These are phyloP conservation scores for Pseudoatta argentina DNA, from an alignment of 1,140 invertebrate genomes.

Conservation along the genomic window DNA sequence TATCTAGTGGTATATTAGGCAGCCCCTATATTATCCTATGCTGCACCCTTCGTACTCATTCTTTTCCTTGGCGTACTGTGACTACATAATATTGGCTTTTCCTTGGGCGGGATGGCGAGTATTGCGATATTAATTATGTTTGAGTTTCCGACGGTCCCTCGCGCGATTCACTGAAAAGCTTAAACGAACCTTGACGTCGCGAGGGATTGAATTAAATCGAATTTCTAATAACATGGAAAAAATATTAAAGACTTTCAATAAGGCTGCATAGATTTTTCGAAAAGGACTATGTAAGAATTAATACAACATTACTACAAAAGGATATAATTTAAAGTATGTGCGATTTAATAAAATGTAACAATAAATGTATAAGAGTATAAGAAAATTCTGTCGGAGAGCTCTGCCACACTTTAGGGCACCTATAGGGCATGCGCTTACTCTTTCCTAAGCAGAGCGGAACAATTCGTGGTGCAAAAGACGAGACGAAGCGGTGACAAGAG, in stretches of 20 bases:
- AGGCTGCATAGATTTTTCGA: neutral
- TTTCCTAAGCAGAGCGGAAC: constrained; percentile 64
- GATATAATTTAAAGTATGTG: neutral
- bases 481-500: constrained; percentile 35
- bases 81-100: constrained; percentile 47
- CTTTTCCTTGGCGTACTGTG: neutral
- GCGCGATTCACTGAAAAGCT: constrained; percentile 41
- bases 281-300: neutral
- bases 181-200: constrained; percentile 26
- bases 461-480: constrained; percentile 56
- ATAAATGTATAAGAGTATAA: neutral
- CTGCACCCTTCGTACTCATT: constrained; percentile 23
- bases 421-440: constrained; percentile 33
- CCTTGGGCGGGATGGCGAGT: constrained; percentile 31
- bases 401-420: constrained; percentile 42
- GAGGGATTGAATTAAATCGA: constrained; percentile 43
- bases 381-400: constrained; percentile 57
- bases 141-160: constrained; percentile 49
- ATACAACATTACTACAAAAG: neutral
- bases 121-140: constrained; percentile 77
- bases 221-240: constrained; percentile 37
- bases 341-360: neutral
- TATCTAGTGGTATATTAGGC: constrained; percentile 73
- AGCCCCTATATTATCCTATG: constrained; percentile 46
- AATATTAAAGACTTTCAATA: constrained; percentile 26